Evolutionary conservation across 2,113 vertebrate species (phyloP).

Genomic region (Melanostigma gelatinosum): DNA sequence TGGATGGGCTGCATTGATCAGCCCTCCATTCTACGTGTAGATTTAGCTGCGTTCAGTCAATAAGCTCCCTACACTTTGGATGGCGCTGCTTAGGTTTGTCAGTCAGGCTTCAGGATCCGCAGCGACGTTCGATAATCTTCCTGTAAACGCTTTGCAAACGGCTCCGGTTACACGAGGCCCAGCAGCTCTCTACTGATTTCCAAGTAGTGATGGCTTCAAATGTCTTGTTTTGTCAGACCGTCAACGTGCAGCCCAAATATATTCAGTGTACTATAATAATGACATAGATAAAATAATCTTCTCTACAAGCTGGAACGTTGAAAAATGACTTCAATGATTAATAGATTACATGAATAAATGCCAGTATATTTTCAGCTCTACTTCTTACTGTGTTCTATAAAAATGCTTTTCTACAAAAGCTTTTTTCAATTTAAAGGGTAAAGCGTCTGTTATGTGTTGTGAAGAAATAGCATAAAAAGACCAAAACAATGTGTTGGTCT

Average conservation of each 20-base stretch:
- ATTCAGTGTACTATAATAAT: background rate
- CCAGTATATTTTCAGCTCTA: no score
- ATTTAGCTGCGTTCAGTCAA: constrained; percentile 27
- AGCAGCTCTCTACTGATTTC: background rate
- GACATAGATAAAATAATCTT: background rate
- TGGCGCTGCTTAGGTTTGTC: constrained; percentile 34
- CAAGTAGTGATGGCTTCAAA: background rate
- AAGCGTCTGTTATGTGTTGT: background rate
- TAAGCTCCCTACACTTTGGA: constrained; percentile 38
- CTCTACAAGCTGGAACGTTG: background rate
- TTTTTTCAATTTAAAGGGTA: background rate
- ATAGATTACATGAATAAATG: background rate
- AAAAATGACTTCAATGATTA: background rate
- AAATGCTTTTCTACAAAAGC: background rate
- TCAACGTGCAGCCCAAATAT: background rate
- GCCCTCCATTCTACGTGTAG: constrained; percentile 48
- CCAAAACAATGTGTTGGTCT: background rate
- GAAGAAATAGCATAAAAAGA: background rate
- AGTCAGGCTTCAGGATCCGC: constrained; percentile 7
- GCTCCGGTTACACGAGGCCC: constrained; percentile 58
- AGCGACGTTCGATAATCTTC: constrained; percentile 65
- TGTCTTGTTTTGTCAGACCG: background rate
- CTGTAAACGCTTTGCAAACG: constrained; percentile 64
- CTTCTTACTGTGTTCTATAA: background rate
- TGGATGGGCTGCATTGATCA: constrained; percentile 64